phyloP scores from a whole-genome alignment of 2,888 invertebrate genomes.

The Synanthedon andrenaeformis region DNA sequence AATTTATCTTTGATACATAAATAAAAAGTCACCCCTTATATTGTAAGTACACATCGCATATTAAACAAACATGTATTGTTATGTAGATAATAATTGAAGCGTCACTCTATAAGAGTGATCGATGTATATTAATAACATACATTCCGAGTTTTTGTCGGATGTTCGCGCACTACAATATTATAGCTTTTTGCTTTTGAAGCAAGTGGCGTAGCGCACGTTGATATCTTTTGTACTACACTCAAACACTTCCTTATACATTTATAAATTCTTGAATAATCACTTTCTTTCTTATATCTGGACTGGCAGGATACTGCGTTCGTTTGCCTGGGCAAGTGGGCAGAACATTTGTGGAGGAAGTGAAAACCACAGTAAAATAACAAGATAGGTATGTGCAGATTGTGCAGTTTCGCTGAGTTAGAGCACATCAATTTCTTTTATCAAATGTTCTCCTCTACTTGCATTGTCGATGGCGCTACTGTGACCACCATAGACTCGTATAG shows the following conservation, averaged over 20 bases:
- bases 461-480: too few relatives aligned
- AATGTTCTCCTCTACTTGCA: too few relatives aligned
- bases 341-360: background rate
- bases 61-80: too few relatives aligned
- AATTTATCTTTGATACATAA: too few relatives aligned
- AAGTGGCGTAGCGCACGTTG: conserved; percentile 39
- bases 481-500: too few relatives aligned
- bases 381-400: too few relatives aligned
- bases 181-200: background rate
- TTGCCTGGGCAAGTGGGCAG: background rate
- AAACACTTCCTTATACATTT: background rate
- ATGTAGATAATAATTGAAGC: background rate
- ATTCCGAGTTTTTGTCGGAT: background rate
- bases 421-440: too few relatives aligned
- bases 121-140: background rate
- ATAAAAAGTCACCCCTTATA: too few relatives aligned
- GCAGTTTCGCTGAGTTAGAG: too few relatives aligned
- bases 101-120: background rate
- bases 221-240: conserved; percentile 49
- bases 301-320: background rate
- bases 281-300: too few relatives aligned
- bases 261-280: background rate
- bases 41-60: too few relatives aligned
- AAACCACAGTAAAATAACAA: too few relatives aligned
- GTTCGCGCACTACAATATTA: background rate